These are phyloP conservation scores for Macquaria ambigua DNA, from an alignment of 2,113 vertebrate genomes.

Conservation along the genomic window DNA sequence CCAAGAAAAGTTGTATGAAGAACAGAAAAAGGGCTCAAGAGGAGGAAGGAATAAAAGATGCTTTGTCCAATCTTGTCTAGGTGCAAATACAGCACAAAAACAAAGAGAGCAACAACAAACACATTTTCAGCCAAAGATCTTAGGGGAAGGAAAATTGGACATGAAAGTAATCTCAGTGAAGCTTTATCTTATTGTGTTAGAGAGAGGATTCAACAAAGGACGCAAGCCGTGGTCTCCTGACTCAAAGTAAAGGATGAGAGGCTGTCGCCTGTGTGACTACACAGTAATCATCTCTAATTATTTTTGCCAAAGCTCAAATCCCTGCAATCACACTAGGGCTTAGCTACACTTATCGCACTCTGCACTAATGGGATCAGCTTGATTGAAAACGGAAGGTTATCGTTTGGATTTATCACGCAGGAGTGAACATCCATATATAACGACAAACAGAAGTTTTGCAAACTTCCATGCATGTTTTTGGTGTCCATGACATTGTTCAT, in stretches of 20 bases:
- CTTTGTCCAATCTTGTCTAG: constrained; percentile 20
- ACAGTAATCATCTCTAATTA: constrained; percentile 67
- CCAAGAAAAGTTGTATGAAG: neutral
- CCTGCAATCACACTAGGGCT: constrained; percentile 52
- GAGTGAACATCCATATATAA: too few species aligned
- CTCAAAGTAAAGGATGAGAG: constrained; percentile 52
- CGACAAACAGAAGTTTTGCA: neutral
- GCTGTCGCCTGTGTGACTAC: constrained; percentile 42
- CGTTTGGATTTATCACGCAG: neutral
- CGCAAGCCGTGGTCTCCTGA: constrained; percentile 20
- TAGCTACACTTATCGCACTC: constrained; percentile 60
- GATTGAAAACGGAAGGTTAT: constrained; percentile 53
- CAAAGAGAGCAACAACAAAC: constrained; percentile 35
- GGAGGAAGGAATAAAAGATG: constrained; percentile 15
- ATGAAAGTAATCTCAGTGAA: constrained; percentile 43
- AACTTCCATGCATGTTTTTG: neutral
- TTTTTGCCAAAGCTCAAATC: constrained; percentile 58
- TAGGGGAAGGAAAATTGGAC: constrained; percentile 33
- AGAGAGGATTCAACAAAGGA: constrained; percentile 45
- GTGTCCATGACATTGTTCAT: neutral
- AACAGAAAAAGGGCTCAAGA: neutral
- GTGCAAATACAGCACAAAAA: constrained; percentile 38
- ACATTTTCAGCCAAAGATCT: constrained; percentile 22
- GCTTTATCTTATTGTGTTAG: constrained; percentile 47
- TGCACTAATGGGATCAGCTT: constrained; percentile 61